Percentiles rank a stretch among this genome's conserved stretches.
Evolutionary conservation across 2,797 vertebrate genomes (phyloP).

Genomic region (Pipistrellus nathusii): DNA sequence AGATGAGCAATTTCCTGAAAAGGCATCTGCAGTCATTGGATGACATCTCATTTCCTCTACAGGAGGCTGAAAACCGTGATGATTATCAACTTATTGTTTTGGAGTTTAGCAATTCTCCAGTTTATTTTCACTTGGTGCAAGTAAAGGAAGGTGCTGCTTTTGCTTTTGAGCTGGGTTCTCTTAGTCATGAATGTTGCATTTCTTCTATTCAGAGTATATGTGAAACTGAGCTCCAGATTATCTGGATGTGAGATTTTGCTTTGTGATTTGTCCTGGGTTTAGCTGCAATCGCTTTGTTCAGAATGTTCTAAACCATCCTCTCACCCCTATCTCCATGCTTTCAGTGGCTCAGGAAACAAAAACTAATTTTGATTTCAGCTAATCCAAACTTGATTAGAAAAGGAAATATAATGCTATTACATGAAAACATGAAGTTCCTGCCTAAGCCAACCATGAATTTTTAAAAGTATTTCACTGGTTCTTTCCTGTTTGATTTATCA

Average conservation of each 20-base stretch:
- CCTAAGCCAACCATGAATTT: neutral
- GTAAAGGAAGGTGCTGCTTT: neutral
- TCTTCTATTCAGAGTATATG: neutral
- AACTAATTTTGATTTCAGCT: conserved; percentile 58
- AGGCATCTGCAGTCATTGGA: neutral
- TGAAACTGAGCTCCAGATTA: conserved; percentile 3
- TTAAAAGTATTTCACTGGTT: neutral
- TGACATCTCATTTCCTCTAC: conserved; percentile 58
- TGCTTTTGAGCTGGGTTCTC: neutral
- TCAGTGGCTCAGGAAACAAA: conserved; percentile 48
- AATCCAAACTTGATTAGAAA: conserved; percentile 59
- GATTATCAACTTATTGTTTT: neutral
- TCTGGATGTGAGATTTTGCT: neutral
- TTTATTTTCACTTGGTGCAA: conserved; percentile 48
- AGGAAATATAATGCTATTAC: neutral
- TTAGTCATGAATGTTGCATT: conserved; percentile 8
- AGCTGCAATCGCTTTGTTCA: neutral
- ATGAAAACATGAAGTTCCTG: neutral
- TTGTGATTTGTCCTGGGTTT: neutral
- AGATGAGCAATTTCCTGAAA: conserved; percentile 60
- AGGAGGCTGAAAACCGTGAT: conserved; percentile 1
- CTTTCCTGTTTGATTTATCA: neutral
- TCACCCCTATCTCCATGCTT: neutral
- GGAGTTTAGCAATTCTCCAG: neutral
- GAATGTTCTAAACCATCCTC: neutral